These are phyloP conservation scores for Enteromius paludinosus DNA, from an alignment of 2,797 vertebrate species.

Conservation along the genomic window DNA sequence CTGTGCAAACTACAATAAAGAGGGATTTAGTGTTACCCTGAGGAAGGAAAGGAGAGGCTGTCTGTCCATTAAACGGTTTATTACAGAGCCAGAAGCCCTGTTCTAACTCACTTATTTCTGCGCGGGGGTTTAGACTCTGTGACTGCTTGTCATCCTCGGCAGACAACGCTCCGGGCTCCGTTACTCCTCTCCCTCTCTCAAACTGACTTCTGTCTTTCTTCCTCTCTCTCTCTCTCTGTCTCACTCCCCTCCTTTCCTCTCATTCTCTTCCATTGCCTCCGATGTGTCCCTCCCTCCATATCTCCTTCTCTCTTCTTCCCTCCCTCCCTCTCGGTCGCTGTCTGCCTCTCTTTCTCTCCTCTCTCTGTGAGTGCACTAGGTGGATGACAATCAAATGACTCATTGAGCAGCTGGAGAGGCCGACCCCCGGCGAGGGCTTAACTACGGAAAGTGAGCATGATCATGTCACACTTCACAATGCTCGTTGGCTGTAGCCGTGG, in stretches of 20 bases:
- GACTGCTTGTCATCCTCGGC: constrained; percentile 88
- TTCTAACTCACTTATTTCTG: constrained; percentile 97
- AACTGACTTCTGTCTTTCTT: constrained; percentile 53
- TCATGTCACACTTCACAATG: constrained; percentile 85
- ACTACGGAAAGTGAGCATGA: constrained; percentile 85
- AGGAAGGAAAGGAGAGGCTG: constrained; percentile 93
- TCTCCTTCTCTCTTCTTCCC: constrained; percentile 21
- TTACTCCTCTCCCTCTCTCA: constrained; percentile 67
- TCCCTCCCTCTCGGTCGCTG: constrained; percentile 25
- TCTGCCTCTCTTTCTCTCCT: constrained; percentile 48
- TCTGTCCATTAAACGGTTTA: constrained; percentile 99
- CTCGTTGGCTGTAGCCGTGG: constrained; percentile 79
- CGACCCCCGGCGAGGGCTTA: constrained; percentile 84
- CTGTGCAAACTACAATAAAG: constrained; percentile 98
- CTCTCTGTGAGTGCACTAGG: constrained; percentile 73
- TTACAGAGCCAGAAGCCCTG: constrained; percentile 97
- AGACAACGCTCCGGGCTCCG: constrained; percentile 85
- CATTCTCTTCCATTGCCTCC: constrained; percentile 19
- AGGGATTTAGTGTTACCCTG: constrained; percentile 98
- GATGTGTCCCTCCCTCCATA: constrained; percentile 18
- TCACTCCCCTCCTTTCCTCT: constrained; percentile 39
- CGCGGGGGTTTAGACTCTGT: constrained; percentile 84
- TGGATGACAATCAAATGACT: constrained; percentile 90
- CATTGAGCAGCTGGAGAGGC: constrained; percentile 81
- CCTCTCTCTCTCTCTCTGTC: constrained; percentile 47